A percentile compares a stretch with the other conserved stretches of the same genome.
phyloP scores from a whole-genome alignment of 2,113 vertebrate genomes.

The Phycodurus eques region DNA sequence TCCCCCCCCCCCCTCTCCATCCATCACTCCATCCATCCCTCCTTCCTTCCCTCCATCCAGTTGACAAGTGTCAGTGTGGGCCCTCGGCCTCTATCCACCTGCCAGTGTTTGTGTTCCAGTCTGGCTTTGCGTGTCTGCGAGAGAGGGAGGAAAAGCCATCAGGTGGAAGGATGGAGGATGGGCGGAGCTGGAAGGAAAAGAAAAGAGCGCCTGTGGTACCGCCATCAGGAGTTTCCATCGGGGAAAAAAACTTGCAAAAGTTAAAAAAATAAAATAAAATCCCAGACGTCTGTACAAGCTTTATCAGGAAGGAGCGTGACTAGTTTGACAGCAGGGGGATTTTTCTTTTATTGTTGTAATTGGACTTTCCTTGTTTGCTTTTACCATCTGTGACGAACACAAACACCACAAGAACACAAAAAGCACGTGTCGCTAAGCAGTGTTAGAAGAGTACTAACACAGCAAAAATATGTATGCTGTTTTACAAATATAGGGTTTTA shows the following conservation, averaged over 20 bases:
- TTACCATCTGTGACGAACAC: background rate
- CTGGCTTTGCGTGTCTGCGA: constrained; percentile 51
- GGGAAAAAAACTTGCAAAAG: background rate
- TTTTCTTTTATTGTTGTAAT: background rate
- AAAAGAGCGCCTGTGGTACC: constrained; percentile 40
- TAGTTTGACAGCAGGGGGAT: constrained; percentile 38
- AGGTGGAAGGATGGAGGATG: constrained; percentile 58
- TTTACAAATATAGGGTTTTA: no score
- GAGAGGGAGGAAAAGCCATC: constrained; percentile 55
- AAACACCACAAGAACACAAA: background rate
- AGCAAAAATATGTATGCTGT: background rate
- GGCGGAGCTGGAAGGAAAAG: constrained; percentile 54
- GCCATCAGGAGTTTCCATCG: constrained; percentile 52
- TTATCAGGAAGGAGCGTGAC: constrained; percentile 56
- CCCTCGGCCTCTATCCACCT: constrained; percentile 50
- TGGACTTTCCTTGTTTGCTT: constrained; percentile 9
- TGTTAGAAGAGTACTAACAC: background rate
- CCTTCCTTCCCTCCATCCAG: background rate
- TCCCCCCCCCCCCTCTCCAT: constrained; percentile 3
- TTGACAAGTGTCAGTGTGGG: background rate
- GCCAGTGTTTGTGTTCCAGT: constrained; percentile 65
- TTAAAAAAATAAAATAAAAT: background rate
- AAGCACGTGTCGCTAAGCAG: background rate
- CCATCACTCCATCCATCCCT: constrained; percentile 28
- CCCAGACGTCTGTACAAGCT: constrained; percentile 63